Evolutionary conservation across 2,113 vertebrate genomes (phyloP).

Genomic region (Petrocephalus zakoni): DNA sequence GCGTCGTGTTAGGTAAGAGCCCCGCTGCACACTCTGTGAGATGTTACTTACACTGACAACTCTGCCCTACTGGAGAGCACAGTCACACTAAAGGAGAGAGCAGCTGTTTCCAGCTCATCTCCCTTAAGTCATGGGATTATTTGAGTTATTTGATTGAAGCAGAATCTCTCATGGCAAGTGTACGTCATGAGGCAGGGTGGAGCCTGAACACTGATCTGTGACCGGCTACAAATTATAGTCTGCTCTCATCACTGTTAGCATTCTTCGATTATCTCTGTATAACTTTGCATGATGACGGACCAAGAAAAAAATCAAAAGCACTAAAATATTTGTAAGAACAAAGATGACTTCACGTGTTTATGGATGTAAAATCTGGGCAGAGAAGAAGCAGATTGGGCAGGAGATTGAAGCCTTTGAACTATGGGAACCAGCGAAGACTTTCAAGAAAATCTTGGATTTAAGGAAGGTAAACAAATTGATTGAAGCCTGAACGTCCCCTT

Average conservation of each 20-base stretch:
- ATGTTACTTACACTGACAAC: neutral
- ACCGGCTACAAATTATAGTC: neutral
- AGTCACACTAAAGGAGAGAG: neutral
- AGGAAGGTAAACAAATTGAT: neutral
- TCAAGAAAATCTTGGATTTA: neutral
- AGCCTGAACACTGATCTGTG: neutral
- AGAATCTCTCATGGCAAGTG: neutral
- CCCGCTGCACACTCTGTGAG: conserved; percentile 17
- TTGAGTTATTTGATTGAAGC: neutral
- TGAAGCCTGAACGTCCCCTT: neutral
- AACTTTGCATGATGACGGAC: neutral
- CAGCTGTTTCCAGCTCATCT: neutral
- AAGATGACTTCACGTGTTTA: neutral
- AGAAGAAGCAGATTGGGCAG: neutral
- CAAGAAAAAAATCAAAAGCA: neutral
- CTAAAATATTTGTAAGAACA: neutral
- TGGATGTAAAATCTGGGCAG: neutral
- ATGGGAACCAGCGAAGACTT: neutral
- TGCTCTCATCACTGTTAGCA: neutral
- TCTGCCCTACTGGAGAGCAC: neutral
- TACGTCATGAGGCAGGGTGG: neutral
- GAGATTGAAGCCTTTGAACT: neutral
- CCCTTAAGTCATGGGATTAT: neutral
- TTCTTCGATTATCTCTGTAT: neutral
- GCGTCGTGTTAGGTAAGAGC: conserved; percentile 81